These are phyloP conservation scores for Haliclystus octoradiatus DNA, from an alignment of 30 jellyfish, hydroid and myxozoan genomes.

Conservation along the genomic window DNA sequence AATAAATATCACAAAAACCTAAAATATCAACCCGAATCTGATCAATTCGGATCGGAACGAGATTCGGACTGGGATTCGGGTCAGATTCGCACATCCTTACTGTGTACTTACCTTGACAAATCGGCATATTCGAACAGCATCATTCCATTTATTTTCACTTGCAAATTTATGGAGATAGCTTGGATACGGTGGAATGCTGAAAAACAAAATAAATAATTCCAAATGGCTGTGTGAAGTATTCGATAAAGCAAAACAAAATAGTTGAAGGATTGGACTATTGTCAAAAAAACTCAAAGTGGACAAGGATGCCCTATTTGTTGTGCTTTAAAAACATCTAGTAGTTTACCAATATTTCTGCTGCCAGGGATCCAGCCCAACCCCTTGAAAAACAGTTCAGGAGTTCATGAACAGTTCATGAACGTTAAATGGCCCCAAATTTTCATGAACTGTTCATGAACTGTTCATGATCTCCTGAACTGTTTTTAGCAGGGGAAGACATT, in stretches of 20 bases:
- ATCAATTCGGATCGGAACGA: too few relatives aligned
- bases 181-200: slow-evolving; percentile 94
- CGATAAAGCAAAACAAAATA: background rate
- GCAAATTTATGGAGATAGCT: slow-evolving; percentile 75
- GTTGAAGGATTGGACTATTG: background rate
- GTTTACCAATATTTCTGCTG: too few relatives aligned
- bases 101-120: slow-evolving; percentile 93
- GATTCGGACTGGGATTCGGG: too few relatives aligned
- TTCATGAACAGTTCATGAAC: too few relatives aligned
- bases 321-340: too few relatives aligned
- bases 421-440: too few relatives aligned
- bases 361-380: background rate
- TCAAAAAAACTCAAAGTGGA: background rate
- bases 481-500: too few relatives aligned
- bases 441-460: too few relatives aligned
- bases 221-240: background rate
- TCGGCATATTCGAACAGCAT: slow-evolving; percentile 92
- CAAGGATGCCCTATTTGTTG: background rate
- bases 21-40: too few relatives aligned
- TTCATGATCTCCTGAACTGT: too few relatives aligned
- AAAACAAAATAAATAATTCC: slow-evolving; percentile 2
- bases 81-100: too few relatives aligned
- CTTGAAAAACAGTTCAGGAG: background rate
- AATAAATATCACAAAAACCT: too few relatives aligned
- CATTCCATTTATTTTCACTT: slow-evolving; percentile 75